Evolutionary conservation across 2,797 vertebrate species (phyloP), one percentile per base, ranked within the genome.

Genomic region (Gymnoscopelus microlampas): DNA sequence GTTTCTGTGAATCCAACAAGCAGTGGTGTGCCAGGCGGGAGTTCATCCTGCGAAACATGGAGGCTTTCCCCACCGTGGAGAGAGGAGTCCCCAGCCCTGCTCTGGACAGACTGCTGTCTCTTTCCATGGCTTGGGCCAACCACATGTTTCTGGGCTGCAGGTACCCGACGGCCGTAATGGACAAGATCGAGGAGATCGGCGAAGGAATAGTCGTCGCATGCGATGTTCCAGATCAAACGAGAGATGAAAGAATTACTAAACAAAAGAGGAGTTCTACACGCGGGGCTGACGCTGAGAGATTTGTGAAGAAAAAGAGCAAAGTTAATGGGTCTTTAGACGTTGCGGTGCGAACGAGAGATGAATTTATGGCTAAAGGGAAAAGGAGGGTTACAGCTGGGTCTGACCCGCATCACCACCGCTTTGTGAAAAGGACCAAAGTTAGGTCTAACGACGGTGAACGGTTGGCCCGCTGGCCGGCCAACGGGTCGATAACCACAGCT

Each of bases 61-160:
- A 95, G 78, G 89, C 86, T 53, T 93, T 93, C 84, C 93, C 92
- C 71, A 70, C 90, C 15, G 68, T 87, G 72, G 65, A 88, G 51
- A 85, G 89, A 3, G 77, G 88, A 53, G 35, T 67, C 58, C 0
- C 75, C 50, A 77, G 86, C 85, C 63, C 74, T 79, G 84, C 67
- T 35, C 85, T 96, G 78, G 95, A 97, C 87, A 91, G 90, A 63
- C 93, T 99, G 26, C 77, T 97, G 7, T 96, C 97, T 7, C 94
- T 97, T 24, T 99, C 98, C 80, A 97, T 96, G 95, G 97, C 94
- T 63, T 99, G 98, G 97, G 91, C 95, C 58, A 99, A 98, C 80
- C 94, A 97, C 29, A 88, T 98, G 54, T 99, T 99, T 91, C 91
- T 98, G 0, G 96, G 97, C 67, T 98, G 98, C 92, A 94, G 95